Conservation (phyloP, 1,140 invertebrate species). For the Achroia grisella region DNA sequence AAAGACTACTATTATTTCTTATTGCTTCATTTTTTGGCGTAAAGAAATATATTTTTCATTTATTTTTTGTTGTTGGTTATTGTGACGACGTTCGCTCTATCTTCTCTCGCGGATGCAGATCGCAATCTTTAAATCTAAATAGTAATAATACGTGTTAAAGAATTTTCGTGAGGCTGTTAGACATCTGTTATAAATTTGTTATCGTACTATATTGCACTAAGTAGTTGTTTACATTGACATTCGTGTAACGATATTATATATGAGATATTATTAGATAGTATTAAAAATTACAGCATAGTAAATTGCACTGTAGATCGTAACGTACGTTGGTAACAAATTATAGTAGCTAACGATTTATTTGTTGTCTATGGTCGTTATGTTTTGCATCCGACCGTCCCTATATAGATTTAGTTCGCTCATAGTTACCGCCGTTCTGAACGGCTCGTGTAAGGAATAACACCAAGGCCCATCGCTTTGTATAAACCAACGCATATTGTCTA, state of each 20-base stretch:
- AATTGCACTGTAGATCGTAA: constrained; percentile 24
- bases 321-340: background rate
- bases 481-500: constrained; percentile 27
- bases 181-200: too few relatives aligned
- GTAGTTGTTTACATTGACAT: constrained; percentile 1
- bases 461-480: constrained; percentile 40
- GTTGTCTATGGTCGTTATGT: constrained; percentile 23
- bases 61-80: too few relatives aligned
- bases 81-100: too few relatives aligned
- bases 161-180: too few relatives aligned
- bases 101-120: too few relatives aligned
- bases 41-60: too few relatives aligned
- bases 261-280: constrained; percentile 52
- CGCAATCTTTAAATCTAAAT: too few relatives aligned
- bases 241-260: constrained; percentile 49
- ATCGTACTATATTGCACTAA: too few relatives aligned
- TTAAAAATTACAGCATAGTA: constrained; percentile 18
- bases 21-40: too few relatives aligned
- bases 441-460: constrained; percentile 60
- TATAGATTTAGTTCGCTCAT: constrained; percentile 30
- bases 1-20: too few relatives aligned
- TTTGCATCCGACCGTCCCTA: constrained; percentile 23
- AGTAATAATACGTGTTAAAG: too few relatives aligned
- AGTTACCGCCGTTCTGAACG: constrained; percentile 47
- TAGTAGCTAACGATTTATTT: constrained; percentile 9